Conservation (phyloP, 2,888 invertebrate genomes). For the Drosophila testacea region DNA sequence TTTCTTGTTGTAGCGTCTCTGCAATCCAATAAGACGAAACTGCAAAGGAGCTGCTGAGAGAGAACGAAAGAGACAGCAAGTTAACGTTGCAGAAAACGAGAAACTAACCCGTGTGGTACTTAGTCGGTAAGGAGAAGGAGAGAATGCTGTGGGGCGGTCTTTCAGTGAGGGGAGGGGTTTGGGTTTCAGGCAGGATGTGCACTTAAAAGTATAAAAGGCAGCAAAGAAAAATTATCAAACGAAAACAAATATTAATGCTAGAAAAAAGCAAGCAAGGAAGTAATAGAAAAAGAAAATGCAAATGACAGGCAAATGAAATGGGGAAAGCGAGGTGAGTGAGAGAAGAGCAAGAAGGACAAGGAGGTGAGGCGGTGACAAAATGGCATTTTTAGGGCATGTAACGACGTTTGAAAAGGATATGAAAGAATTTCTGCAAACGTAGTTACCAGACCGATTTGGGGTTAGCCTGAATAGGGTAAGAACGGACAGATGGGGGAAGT, state of each 20-base stretch:
- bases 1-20: slow-evolving; percentile 39
- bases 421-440: slow-evolving; percentile 78
- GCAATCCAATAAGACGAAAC: slow-evolving; percentile 79
- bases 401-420: slow-evolving; percentile 74
- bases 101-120: slow-evolving; percentile 29
- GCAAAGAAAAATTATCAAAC: slow-evolving; percentile 80
- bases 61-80: slow-evolving; percentile 50
- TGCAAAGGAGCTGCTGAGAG: slow-evolving; percentile 52
- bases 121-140: slow-evolving; percentile 6
- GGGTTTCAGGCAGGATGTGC: slow-evolving; percentile 45
- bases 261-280: slow-evolving; percentile 20
- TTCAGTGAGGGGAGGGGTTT: not conserved
- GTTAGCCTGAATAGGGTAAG: not conserved
- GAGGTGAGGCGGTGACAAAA: slow-evolving; percentile 62
- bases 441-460: slow-evolving; percentile 60
- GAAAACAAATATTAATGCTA: slow-evolving; percentile 80
- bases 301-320: slow-evolving; percentile 65
- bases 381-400: slow-evolving; percentile 81
- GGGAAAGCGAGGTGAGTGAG: slow-evolving; percentile 5
- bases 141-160: not conserved
- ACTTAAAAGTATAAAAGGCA: slow-evolving; percentile 80
- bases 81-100: slow-evolving; percentile 39
- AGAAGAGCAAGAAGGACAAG: slow-evolving; percentile 8
- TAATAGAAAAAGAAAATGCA: slow-evolving; percentile 62
- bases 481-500: not conserved